These are phyloP conservation scores for Emys orbicularis DNA, from an alignment of 2,797 vertebrate species.

Conservation along the genomic window DNA sequence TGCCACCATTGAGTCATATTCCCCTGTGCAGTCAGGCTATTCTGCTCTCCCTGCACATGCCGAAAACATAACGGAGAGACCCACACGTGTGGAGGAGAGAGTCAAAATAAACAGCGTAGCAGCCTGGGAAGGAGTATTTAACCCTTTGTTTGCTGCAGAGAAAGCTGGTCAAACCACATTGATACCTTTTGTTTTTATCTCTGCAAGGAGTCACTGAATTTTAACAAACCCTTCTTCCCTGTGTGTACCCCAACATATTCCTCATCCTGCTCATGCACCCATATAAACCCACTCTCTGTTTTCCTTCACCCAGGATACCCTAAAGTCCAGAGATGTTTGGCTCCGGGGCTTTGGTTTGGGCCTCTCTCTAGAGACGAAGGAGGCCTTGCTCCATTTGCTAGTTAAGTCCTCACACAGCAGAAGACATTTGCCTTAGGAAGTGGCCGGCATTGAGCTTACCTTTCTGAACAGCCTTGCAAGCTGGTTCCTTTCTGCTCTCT, in stretches of 20 bases:
- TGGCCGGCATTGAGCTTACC: background rate
- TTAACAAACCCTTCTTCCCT: background rate
- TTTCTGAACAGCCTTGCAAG: background rate
- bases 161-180: background rate
- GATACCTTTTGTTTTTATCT: fast-evolving
- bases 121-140: background rate
- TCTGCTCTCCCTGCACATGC: background rate
- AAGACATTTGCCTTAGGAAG: fast-evolving
- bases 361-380: fast-evolving
- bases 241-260: fast-evolving
- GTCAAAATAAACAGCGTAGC: fast-evolving
- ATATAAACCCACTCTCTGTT: fast-evolving
- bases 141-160: background rate
- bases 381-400: background rate
- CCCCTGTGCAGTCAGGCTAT: background rate
- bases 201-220: fast-evolving
- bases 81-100: fast-evolving
- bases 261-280: fast-evolving
- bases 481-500: too few species aligned
- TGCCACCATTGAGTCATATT: background rate
- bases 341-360: background rate
- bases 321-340: background rate
- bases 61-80: background rate
- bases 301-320: background rate
- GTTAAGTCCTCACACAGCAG: background rate